Evolutionary conservation across 2,113 vertebrate genomes (phyloP).

Genomic region (Thymallus thymallus): DNA sequence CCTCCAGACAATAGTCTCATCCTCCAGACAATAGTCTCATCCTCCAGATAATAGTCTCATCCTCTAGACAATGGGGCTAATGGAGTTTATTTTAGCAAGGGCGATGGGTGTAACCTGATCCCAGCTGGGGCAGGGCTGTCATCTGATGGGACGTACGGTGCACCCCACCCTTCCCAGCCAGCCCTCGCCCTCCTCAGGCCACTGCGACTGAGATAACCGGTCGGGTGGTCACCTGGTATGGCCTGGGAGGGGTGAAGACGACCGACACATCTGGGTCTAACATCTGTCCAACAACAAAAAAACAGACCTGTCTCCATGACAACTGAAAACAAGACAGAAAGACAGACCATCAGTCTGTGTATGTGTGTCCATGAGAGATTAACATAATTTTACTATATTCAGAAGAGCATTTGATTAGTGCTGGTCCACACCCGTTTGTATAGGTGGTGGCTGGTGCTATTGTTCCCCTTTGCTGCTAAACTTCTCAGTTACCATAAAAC

Average conservation of each 20-base stretch:
- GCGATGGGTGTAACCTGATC: conserved; percentile 44
- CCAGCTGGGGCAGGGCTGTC: neutral
- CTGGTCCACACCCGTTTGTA: conserved; percentile 17
- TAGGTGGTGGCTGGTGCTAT: neutral
- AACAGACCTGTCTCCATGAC: conserved; percentile 17
- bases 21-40: too few species aligned
- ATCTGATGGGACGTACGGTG: neutral
- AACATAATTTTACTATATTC: conserved; percentile 37
- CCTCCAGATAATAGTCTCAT: too few species aligned
- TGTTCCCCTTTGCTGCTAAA: conserved; percentile 29
- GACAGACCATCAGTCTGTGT: conserved; percentile 14
- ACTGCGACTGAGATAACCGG: conserved; percentile 24
- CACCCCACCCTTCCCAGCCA: too few species aligned
- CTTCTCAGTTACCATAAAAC: conserved; percentile 32
- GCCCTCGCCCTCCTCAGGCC: neutral
- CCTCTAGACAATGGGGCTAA: conserved; percentile 35
- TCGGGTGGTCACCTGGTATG: conserved; percentile 24
- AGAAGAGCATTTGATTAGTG: neutral
- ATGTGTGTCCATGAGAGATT: conserved; percentile 13
- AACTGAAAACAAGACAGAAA: conserved; percentile 33
- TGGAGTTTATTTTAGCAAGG: conserved; percentile 39
- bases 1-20: too few species aligned
- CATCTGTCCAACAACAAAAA: conserved; percentile 45
- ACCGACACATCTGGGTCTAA: conserved; percentile 40
- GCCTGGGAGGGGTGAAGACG: neutral